Evolutionary conservation across 92 coral and sea anemone genomes (phyloP).

Genomic region (Bergia sp.): DNA sequence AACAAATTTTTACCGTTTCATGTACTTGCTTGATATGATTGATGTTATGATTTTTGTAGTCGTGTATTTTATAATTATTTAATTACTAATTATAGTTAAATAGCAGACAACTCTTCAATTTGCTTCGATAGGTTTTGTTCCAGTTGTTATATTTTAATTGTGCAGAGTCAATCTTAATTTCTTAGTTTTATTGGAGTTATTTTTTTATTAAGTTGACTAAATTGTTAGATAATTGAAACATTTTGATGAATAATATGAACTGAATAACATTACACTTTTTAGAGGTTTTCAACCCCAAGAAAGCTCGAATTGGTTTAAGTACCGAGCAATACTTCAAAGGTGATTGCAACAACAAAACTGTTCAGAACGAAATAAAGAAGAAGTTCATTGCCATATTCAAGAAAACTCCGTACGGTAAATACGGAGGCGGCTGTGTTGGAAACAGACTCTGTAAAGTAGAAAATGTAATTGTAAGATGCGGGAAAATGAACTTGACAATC

Average conservation of each 20-base stretch:
- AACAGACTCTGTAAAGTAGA: not conserved
- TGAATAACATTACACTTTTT: not conserved
- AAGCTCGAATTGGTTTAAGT: not conserved
- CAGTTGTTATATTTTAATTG: too few relatives aligned
- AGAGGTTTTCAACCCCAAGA: constrained; percentile 1
- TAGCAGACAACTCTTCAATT: too few relatives aligned
- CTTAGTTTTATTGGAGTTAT: too few relatives aligned
- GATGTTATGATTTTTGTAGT: too few relatives aligned
- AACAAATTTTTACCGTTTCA: too few relatives aligned
- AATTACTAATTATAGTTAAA: too few relatives aligned
- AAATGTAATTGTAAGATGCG: constrained; percentile 9
- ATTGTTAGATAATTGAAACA: too few relatives aligned
- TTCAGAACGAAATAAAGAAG: constrained; percentile 1
- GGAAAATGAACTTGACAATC: constrained; percentile 15
- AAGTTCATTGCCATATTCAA: constrained; percentile 22
- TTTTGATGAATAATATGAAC: not conserved
- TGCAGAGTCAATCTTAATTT: too few relatives aligned
- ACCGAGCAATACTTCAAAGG: constrained; percentile 17
- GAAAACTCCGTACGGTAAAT: not conserved
- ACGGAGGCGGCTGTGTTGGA: constrained; percentile 9
- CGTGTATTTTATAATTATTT: too few relatives aligned
- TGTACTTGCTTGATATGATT: too few relatives aligned
- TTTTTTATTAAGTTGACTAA: too few relatives aligned
- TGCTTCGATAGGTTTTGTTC: too few relatives aligned
- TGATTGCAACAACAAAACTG: constrained; percentile 16